Percentiles rank a stretch among this genome's conserved stretches.
Evolutionary conservation across 2,888 invertebrate species (phyloP).

Genomic region (Aplocera efformata): DNA sequence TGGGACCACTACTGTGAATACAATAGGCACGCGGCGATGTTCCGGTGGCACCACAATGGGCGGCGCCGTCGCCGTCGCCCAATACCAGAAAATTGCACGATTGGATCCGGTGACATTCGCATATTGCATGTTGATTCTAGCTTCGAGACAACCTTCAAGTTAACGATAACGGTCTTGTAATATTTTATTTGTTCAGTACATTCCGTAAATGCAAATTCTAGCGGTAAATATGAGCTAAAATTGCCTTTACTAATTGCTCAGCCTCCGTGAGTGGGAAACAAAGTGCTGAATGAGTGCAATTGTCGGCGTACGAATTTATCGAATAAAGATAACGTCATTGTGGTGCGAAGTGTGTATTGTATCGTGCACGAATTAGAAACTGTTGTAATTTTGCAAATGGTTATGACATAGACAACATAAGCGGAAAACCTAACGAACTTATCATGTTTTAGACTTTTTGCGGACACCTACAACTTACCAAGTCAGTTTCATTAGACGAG

Average conservation of each 20-base stretch:
- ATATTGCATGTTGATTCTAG: conserved; percentile 19
- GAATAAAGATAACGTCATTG: conserved; percentile 12
- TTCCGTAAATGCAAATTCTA: no score
- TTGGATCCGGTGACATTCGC: conserved; percentile 24
- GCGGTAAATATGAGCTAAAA: no score
- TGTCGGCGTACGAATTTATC: conserved; percentile 7
- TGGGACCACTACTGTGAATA: conserved; percentile 8
- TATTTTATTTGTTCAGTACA: conserved; percentile 1
- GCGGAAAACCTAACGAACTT: no score
- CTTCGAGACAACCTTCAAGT: conserved; percentile 4
- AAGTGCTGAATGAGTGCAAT: conserved; percentile 14
- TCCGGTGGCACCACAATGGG: conserved; percentile 23
- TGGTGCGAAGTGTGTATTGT: conserved; percentile 6
- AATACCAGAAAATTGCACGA: conserved; percentile 23
- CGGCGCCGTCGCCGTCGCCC: conserved; percentile 19
- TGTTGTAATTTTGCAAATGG: neutral
- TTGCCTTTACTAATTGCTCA: no score
- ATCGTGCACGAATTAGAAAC: conserved; percentile 7
- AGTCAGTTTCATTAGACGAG: conserved; percentile 61
- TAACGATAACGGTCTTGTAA: conserved; percentile 7
- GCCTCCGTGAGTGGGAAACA: conserved; percentile 2
- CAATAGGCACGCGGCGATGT: conserved; percentile 17
- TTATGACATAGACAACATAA: neutral
- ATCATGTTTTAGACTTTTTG: neutral
- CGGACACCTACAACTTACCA: conserved; percentile 57